Conservation (phyloP, 2,888 invertebrate genomes). For the Aphrophora alni region DNA sequence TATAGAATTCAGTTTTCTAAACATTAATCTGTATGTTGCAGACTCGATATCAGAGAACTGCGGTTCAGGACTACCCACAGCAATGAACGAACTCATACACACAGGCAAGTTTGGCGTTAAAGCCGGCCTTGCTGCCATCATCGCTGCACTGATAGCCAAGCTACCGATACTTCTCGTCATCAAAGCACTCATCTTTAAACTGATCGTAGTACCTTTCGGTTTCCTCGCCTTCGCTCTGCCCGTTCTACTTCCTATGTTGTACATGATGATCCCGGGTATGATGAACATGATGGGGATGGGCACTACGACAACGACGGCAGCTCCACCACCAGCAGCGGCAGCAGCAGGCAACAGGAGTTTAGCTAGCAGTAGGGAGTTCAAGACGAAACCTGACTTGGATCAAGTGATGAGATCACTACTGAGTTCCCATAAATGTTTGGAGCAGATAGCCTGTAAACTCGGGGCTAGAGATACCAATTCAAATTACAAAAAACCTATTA, state of each 20-base stretch:
- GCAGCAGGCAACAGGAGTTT: not conserved
- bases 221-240: constrained; percentile 47
- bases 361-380: not conserved
- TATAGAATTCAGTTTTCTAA: too few relatives aligned
- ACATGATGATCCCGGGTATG: constrained; percentile 48
- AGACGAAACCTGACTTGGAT: constrained; percentile 28
- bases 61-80: not conserved
- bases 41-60: not conserved
- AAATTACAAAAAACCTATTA: constrained; percentile 47
- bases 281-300: constrained; percentile 33
- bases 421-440: constrained; percentile 46
- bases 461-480: constrained; percentile 46
- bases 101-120: not conserved
- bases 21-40: too few relatives aligned
- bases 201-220: constrained; percentile 47
- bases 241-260: constrained; percentile 47
- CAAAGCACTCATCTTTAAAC: constrained; percentile 46
- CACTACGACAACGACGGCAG: constrained; percentile 27
- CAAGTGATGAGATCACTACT: constrained; percentile 41
- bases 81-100: not conserved
- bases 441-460: constrained; percentile 47
- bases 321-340: not conserved
- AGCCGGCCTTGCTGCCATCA: not conserved
- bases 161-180: constrained; percentile 27
- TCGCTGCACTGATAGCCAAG: constrained; percentile 31